Conservation (phyloP, 2,797 vertebrate species). For the Brachymystax lenok region DNA sequence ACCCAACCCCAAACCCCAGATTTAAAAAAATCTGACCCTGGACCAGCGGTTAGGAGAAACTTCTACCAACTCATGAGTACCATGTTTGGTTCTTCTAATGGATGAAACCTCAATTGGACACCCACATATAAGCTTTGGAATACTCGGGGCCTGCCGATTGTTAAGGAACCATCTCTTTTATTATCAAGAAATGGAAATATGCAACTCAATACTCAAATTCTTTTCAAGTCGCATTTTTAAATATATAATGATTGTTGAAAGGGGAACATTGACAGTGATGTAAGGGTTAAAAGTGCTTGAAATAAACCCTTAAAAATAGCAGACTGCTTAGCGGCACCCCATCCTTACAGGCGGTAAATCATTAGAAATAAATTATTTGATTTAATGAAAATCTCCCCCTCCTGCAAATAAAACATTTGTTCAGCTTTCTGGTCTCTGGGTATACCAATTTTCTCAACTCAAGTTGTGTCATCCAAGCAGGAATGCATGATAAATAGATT, state of each 20-base stretch:
- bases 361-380: too few relatives aligned
- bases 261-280: conserved; percentile 5
- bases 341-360: neutral
- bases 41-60: neutral
- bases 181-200: conserved; percentile 46
- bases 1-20: neutral
- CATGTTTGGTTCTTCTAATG: neutral
- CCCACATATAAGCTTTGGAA: conserved; percentile 38
- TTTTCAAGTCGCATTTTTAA: conserved; percentile 17
- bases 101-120: neutral
- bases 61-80: neutral
- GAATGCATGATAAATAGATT: too few relatives aligned
- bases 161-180: conserved; percentile 20
- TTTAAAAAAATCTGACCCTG: neutral
- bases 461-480: too few relatives aligned
- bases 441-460: too few relatives aligned
- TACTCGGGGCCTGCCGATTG: conserved; percentile 39
- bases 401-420: neutral
- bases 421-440: too few relatives aligned
- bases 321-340: neutral
- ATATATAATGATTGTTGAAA: neutral
- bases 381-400: too few relatives aligned
- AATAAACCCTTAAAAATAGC: neutral
- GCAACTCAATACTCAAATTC: conserved; percentile 12
- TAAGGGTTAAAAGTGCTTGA: conserved; percentile 51